Evolutionary conservation across 2,113 vertebrate species (phyloP).

Genomic region (Ariopsis seemanni): DNA sequence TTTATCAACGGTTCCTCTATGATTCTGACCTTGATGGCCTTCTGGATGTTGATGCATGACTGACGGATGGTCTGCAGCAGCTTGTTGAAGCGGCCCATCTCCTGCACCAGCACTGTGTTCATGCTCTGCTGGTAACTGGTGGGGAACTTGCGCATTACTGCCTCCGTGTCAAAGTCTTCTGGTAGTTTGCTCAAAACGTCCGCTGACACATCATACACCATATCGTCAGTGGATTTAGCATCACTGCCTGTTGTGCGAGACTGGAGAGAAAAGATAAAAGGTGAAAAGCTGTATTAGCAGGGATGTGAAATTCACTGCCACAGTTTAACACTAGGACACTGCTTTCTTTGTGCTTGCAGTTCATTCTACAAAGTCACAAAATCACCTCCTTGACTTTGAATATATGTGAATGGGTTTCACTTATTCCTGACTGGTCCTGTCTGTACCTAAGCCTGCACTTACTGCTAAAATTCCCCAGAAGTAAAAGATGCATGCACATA

Average conservation of each 20-base stretch:
- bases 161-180: constrained; percentile 78
- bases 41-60: constrained; percentile 84
- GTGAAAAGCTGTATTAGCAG: constrained; percentile 34
- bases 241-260: constrained; percentile 76
- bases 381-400: neutral
- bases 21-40: constrained; percentile 81
- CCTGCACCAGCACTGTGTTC: constrained; percentile 89
- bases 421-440: constrained; percentile 10
- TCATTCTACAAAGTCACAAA: neutral
- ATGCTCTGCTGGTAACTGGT: constrained; percentile 87
- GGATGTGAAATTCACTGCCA: neutral
- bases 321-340: neutral
- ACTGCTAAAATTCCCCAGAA: constrained; percentile 35
- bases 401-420: neutral
- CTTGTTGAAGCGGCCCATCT: constrained; percentile 91
- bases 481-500: neutral
- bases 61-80: constrained; percentile 76
- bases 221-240: constrained; percentile 79
- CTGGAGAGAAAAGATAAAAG: constrained; percentile 60
- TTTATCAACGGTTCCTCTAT: neutral
- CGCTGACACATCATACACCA: constrained; percentile 82
- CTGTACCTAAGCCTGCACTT: neutral
- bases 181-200: constrained; percentile 86
- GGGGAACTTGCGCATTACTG: constrained; percentile 79
- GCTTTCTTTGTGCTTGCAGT: neutral